A percentile compares a stretch with the other conserved stretches of the same genome.
These are phyloP conservation scores for Etheostoma nigrum DNA, from an alignment of 2,797 vertebrate species.

Conservation along the genomic window DNA sequence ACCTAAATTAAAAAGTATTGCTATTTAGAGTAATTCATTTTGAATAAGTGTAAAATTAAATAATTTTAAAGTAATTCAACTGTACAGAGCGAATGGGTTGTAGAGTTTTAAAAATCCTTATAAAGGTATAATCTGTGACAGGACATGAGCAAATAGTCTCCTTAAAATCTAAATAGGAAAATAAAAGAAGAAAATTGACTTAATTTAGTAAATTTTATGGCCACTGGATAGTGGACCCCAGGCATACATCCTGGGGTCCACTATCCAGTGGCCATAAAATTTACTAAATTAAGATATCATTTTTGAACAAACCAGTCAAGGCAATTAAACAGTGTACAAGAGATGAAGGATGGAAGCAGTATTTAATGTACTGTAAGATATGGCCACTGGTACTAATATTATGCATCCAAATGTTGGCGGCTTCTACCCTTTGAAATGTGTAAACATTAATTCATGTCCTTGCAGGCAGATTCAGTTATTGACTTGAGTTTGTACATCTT, in stretches of 20 bases:
- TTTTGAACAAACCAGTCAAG: constrained; percentile 45
- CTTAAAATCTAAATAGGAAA: constrained; percentile 37
- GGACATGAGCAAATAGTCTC: constrained; percentile 44
- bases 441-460: constrained; percentile 16
- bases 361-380: constrained; percentile 47
- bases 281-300: too few relatives aligned
- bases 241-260: too few relatives aligned
- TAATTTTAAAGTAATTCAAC: constrained; percentile 38
- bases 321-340: constrained; percentile 31
- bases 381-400: constrained; percentile 36
- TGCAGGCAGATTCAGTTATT: constrained; percentile 35
- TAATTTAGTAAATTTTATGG: constrained; percentile 26
- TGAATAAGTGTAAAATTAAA: constrained; percentile 39
- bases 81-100: constrained; percentile 38
- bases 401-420: constrained; percentile 45
- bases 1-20: constrained; percentile 32
- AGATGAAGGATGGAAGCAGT: constrained; percentile 33
- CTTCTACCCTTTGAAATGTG: constrained; percentile 49
- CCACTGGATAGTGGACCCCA: constrained; percentile 33
- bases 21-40: constrained; percentile 38
- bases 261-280: too few relatives aligned
- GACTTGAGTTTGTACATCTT: constrained; percentile 19
- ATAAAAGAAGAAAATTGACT: constrained; percentile 1
- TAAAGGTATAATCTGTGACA: constrained; percentile 37
- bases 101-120: constrained; percentile 30